phyloP scores from a whole-genome alignment of 2,113 vertebrate genomes.

The Nibea albiflora region DNA sequence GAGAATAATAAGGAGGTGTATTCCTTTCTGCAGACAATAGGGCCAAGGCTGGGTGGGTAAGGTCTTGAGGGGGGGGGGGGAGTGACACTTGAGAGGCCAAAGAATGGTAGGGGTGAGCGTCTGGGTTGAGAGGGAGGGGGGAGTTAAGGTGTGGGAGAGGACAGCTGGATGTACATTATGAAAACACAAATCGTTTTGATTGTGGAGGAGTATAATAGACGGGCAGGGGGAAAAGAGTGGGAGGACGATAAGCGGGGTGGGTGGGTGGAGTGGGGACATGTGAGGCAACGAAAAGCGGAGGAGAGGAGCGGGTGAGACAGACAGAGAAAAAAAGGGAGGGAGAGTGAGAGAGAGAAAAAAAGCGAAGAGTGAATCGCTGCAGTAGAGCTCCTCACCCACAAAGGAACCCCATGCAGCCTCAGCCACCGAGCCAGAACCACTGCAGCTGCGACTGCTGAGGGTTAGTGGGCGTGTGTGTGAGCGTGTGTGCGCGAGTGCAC shows the following conservation, averaged over 20 bases:
- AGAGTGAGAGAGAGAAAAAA: background rate
- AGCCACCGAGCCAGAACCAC: slow-evolving; percentile 60
- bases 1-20: slow-evolving; percentile 63
- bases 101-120: background rate
- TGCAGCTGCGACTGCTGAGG: slow-evolving; percentile 59
- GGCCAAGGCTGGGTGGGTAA: slow-evolving; percentile 34
- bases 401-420: slow-evolving; percentile 63
- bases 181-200: slow-evolving; percentile 49
- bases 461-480: slow-evolving; percentile 12
- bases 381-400: slow-evolving; percentile 64
- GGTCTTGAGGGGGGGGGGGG: slow-evolving; percentile 19
- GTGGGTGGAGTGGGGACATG: background rate
- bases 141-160: slow-evolving; percentile 46
- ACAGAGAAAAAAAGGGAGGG: background rate
- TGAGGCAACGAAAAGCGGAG: slow-evolving; percentile 1
- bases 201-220: slow-evolving; percentile 57
- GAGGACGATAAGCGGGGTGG: slow-evolving; percentile 1
- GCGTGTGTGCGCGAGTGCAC: background rate
- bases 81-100: slow-evolving; percentile 8
- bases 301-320: slow-evolving; percentile 8
- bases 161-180: slow-evolving; percentile 63
- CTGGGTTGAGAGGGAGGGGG: slow-evolving; percentile 3
- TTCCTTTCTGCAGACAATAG: slow-evolving; percentile 65
- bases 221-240: slow-evolving; percentile 29
- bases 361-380: slow-evolving; percentile 48